These are phyloP conservation scores for Trachythela sp. DNA, from an alignment of 64 coral and sea anemone species.

Conservation along the genomic window DNA sequence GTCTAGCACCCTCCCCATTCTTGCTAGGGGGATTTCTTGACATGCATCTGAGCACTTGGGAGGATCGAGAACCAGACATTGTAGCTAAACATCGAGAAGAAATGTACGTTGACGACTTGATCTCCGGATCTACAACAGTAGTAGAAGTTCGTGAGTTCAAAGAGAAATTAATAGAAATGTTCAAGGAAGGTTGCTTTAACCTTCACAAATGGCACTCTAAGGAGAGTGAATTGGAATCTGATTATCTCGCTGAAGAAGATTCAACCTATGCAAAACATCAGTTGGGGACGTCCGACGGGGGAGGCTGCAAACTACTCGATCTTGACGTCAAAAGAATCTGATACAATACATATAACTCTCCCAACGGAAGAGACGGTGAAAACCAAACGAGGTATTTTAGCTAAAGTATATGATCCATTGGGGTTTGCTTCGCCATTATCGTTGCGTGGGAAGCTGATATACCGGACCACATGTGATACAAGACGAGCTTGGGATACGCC, in stretches of 20 bases:
- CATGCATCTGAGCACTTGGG: not conserved
- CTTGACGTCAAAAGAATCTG: not conserved
- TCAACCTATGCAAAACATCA: not conserved
- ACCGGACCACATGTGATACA: no score
- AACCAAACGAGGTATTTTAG: constrained; percentile 19
- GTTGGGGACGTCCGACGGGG: not conserved
- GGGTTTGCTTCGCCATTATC: constrained; percentile 29
- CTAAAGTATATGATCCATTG: constrained; percentile 18
- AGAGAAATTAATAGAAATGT: not conserved
- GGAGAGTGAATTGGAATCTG: not conserved
- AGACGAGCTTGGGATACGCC: no score
- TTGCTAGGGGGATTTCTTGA: not conserved
- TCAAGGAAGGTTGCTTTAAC: not conserved
- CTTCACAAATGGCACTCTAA: not conserved
- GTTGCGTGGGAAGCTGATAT: no score
- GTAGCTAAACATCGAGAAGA: not conserved
- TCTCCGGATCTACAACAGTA: not conserved
- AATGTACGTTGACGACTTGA: not conserved
- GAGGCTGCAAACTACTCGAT: not conserved
- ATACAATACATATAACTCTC: not conserved
- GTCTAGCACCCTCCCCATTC: not conserved
- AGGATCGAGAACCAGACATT: not conserved
- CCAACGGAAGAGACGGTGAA: not conserved
- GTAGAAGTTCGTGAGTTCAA: not conserved
- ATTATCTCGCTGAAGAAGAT: not conserved